Percentiles rank a stretch among this genome's conserved stretches.
phyloP scores from a whole-genome alignment of 2,113 vertebrate species.

The Cynopterus brachyotis region DNA sequence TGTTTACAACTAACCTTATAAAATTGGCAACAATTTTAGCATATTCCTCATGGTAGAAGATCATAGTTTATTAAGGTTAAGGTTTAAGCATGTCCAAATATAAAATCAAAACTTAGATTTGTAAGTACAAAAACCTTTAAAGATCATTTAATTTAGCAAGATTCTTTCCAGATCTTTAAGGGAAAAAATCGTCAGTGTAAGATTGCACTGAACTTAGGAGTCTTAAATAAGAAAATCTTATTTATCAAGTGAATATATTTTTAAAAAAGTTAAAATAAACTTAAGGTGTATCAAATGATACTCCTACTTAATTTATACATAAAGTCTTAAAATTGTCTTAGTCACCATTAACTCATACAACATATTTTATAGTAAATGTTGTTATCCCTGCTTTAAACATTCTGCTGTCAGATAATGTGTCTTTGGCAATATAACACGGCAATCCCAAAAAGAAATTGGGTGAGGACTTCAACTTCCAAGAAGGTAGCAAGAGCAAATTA shows the following conservation, averaged over 20 bases:
- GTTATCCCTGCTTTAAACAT: not conserved
- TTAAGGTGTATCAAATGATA: not conserved
- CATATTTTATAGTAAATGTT: not conserved
- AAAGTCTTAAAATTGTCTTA: not conserved
- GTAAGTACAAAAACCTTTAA: not conserved
- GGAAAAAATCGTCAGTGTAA: not conserved
- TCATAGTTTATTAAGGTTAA: slow-evolving; percentile 18
- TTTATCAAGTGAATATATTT: not conserved
- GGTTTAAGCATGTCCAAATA: slow-evolving; percentile 28
- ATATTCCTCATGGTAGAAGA: not conserved
- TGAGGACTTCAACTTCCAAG: not conserved
- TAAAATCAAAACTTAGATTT: slow-evolving; percentile 44
- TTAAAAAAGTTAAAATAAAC: slow-evolving; percentile 10
- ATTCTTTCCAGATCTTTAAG: slow-evolving; percentile 18
- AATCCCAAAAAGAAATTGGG: not conserved
- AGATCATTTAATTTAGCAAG: not conserved
- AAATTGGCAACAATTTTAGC: slow-evolving; percentile 7
- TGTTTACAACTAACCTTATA: not conserved
- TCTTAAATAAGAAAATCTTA: slow-evolving; percentile 7
- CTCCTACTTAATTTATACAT: not conserved
- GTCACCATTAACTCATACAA: not conserved
- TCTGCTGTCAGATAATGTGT: not conserved
- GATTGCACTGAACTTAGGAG: not conserved
- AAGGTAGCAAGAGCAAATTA: not conserved
- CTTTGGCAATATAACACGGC: not conserved